Evolutionary conservation across 2,888 invertebrate species (phyloP), one percentile per base, ranked within the genome.

Genomic region (Stegophylla sp.): DNA sequence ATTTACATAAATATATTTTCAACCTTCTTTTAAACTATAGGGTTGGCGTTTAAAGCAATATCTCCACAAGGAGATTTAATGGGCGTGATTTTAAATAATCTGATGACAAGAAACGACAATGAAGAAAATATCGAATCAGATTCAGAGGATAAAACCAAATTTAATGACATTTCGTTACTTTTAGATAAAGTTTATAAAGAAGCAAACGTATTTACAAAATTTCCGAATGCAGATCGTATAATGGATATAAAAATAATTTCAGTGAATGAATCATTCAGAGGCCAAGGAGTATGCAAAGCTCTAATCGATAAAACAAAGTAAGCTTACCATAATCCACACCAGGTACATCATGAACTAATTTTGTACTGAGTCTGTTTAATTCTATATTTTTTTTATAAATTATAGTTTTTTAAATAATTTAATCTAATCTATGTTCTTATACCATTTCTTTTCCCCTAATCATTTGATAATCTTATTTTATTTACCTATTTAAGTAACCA

Each of bases 241-340:
- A 87, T 92, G 72, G 91, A 91, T 73, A 87, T 92, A 17, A 91
- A 90, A 84, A 90, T 92, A 51, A 87, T 92, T 0, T 91, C 92
- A 0, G 92, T 92, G 1, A 91, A 92, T 84, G 88, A 88, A 0
- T 87, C 87, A 17, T 92, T 90, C 89, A 88, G 92, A 83, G 90
- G 90, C 69, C 88, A 88, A 83, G 92, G 93, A 3, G 89, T 93
- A 82, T 92, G 91, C 84, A 91, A 90, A 83, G 88, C 88, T 26
- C 87, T 93, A 17, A 86, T 92, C 83, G 87, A 89, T 71, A 89
- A 88, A 84, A 89, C 92, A 5, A 89, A 90, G 92, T 92, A 87
- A 88, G 89, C 41, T n/a, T 23, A 20, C 34, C 34, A 34, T 34
- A 7, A 34, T 34, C 3, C 34, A 5, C 7, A 34, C 3, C 3